phyloP scores from a whole-genome alignment of 2,888 invertebrate genomes.

The Pomacea canaliculata region DNA sequence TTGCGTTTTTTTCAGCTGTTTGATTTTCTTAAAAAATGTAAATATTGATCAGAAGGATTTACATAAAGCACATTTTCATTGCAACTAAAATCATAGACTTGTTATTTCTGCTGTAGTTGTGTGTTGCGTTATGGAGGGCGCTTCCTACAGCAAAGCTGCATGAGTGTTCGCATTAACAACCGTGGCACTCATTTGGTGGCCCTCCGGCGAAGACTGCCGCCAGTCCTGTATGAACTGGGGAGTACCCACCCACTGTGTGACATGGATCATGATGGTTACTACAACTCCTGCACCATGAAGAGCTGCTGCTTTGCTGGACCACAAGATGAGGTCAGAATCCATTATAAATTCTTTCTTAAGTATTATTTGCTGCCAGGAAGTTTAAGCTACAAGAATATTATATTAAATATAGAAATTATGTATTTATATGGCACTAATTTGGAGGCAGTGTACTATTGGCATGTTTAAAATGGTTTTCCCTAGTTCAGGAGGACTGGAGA shows the following conservation, averaged over 20 bases:
- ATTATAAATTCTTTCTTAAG: neutral
- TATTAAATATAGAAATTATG: neutral
- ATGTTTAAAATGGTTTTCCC: too few relatives aligned
- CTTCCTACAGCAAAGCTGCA: slow-evolving; percentile 72
- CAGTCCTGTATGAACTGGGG: slow-evolving; percentile 81
- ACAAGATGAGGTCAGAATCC: slow-evolving; percentile 76
- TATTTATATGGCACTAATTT: too few relatives aligned
- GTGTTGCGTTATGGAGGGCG: slow-evolving; percentile 61
- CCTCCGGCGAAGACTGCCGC: slow-evolving; percentile 86
- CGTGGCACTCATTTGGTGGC: slow-evolving; percentile 84
- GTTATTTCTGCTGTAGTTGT: slow-evolving; percentile 46
- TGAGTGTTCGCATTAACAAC: slow-evolving; percentile 91
- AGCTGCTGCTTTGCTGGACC: slow-evolving; percentile 94
- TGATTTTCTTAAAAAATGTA: neutral
- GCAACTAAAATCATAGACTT: too few relatives aligned
- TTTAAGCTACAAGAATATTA: neutral
- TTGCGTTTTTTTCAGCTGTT: too few relatives aligned
- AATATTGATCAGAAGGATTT: too few relatives aligned
- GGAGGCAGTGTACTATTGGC: too few relatives aligned
- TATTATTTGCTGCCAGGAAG: neutral
- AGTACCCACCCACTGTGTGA: slow-evolving; percentile 82
- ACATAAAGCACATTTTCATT: too few relatives aligned
- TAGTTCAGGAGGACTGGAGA: too few relatives aligned
- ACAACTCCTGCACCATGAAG: slow-evolving; percentile 97
- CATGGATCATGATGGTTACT: slow-evolving; percentile 92